Base-by-base conservation (phyloP, 2,797 vertebrate genomes). In the Peromyscus aztecus region DNA sequence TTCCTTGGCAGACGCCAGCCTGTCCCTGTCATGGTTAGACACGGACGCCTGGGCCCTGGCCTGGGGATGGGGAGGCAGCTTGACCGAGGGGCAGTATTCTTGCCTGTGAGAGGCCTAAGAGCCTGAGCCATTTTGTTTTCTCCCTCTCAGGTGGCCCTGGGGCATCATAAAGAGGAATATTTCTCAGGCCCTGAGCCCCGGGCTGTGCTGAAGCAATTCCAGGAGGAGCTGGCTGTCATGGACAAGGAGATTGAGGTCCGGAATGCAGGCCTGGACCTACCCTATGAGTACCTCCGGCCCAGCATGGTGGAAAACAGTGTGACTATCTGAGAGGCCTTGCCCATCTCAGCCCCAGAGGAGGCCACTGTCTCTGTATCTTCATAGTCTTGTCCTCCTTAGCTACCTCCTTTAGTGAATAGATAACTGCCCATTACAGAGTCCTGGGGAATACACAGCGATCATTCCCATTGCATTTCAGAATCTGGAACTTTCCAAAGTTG, bases 231-330 rank as follows among this genome's bases (percentile, higher is more conserved):
- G 95, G 97, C 98, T 46, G 83, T 97, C 43, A 97, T 99, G 0
- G 98, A 99, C 86, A 76, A 96, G 43, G 37, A 97, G 14, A 99
- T 99, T 29, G 34, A 97, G 24, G 81, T 90, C 37, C 96, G 98
- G 88, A 99, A 99, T 52, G 91, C 98, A 57, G 95, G 96, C 29
- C 69, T 96, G 73, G 98, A 98, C 73, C 97, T 98, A 34, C 98
- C 96, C n/a, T 99, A 99, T 86, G 98, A 98, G 2, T 98, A 98
- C 95, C 98, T 99, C 43, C 97, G 98, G 52, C 99, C 99, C 21
- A 98, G 98, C 80, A 93, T 61, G 59, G 92, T 99, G 1, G 99
- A 99, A 91, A 99, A 99, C 97, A 99, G 99, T 97, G 99, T 99
- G 98, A 98, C 99, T 6, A 98, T 98, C 94, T 98, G 82, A 97